Conservation (phyloP, 2,888 invertebrate species). For the Luffia ferchaultella region DNA sequence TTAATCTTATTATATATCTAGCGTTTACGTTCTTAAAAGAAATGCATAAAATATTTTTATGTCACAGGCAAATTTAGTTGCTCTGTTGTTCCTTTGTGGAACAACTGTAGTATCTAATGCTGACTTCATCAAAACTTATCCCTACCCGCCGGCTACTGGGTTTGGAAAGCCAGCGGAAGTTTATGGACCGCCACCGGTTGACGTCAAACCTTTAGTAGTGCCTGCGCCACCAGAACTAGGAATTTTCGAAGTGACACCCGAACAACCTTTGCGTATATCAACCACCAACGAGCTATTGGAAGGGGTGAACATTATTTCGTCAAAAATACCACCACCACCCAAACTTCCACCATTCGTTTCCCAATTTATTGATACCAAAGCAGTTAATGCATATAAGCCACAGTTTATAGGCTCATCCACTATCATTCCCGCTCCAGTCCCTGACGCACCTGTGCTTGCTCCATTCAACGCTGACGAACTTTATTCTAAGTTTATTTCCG, state of each 20-base stretch:
- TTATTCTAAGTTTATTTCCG: no score
- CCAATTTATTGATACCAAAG: slow-evolving; percentile 25
- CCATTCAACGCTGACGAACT: no score
- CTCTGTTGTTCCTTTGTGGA: slow-evolving; percentile 22
- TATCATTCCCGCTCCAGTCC: slow-evolving; percentile 10
- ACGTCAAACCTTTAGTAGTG: slow-evolving; percentile 9
- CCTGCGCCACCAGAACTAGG: slow-evolving; percentile 14
- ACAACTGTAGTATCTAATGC: slow-evolving; percentile 14
- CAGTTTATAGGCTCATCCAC: slow-evolving; percentile 18
- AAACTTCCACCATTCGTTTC: slow-evolving; percentile 15
- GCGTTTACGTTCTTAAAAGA: neutral
- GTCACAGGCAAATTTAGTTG: slow-evolving; percentile 20
- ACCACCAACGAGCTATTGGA: no score
- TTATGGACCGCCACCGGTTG: neutral
- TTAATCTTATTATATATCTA: no score
- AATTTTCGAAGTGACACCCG: no score
- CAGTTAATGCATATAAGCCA: slow-evolving; percentile 30
- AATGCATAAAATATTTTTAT: slow-evolving; percentile 1
- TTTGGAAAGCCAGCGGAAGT: neutral
- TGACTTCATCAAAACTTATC: no score
- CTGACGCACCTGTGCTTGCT: slow-evolving; percentile 16
- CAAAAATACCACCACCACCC: no score
- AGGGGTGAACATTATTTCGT: no score
- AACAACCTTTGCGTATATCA: no score
- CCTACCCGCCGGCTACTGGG: neutral